phyloP scores from a whole-genome alignment of 2,888 invertebrate genomes.

The Drosophila longiperda region DNA sequence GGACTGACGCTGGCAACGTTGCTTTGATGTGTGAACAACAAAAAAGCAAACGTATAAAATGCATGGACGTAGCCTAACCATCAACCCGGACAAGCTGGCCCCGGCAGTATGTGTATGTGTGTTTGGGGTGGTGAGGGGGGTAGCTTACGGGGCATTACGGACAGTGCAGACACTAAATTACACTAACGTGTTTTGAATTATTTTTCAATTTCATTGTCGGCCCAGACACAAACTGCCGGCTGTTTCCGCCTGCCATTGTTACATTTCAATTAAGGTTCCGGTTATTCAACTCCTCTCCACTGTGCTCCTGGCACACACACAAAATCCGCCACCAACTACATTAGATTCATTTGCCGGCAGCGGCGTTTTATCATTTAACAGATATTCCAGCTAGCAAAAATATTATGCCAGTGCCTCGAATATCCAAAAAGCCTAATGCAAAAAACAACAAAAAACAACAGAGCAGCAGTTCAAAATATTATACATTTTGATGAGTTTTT shows the following conservation, averaged over 20 bases:
- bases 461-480: constrained; percentile 1
- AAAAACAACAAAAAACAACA: constrained; percentile 9
- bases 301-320: background rate
- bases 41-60: constrained; percentile 37
- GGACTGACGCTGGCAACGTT: constrained; percentile 51
- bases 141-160: constrained; percentile 28
- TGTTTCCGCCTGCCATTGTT: constrained; percentile 75
- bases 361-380: constrained; percentile 74
- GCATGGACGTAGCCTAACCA: constrained; percentile 37
- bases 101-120: constrained; percentile 28
- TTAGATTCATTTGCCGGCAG: constrained; percentile 49
- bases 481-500: background rate
- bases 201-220: constrained; percentile 82
- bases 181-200: constrained; percentile 84
- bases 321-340: background rate
- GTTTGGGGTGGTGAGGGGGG: background rate
- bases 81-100: constrained; percentile 15
- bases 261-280: constrained; percentile 77
- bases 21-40: constrained; percentile 77
- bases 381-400: constrained; percentile 65
- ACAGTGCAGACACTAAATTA: constrained; percentile 80
- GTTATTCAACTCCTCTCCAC: constrained; percentile 2
- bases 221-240: constrained; percentile 65
- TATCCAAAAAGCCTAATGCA: constrained; percentile 47
- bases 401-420: constrained; percentile 57